Evolutionary conservation across 2,888 invertebrate species (phyloP).

Genomic region (Drosophila cracens): DNA sequence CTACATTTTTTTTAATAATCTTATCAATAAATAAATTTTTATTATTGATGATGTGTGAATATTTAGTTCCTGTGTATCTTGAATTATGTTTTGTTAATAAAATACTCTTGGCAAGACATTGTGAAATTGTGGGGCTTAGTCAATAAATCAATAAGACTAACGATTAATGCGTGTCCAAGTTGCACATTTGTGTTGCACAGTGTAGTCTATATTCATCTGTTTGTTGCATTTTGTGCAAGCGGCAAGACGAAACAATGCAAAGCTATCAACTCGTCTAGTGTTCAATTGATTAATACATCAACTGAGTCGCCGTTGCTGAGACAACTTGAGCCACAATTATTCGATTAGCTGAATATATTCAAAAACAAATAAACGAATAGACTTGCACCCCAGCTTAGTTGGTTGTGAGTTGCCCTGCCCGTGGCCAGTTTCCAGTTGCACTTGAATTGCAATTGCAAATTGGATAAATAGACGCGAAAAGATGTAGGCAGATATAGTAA

Average conservation of each 20-base stretch:
- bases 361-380: background rate
- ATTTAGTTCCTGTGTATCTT: background rate
- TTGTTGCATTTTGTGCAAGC: background rate
- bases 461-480: conserved; percentile 20
- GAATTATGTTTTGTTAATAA: background rate
- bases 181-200: background rate
- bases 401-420: conserved; percentile 14
- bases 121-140: background rate
- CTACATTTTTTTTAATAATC: too few relatives aligned
- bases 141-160: background rate
- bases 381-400: conserved; percentile 21
- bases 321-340: conserved; percentile 63
- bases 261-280: conserved; percentile 3
- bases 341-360: conserved; percentile 58
- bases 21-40: background rate
- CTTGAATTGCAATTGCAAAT: conserved; percentile 47
- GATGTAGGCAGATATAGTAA: background rate
- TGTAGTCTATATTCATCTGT: background rate
- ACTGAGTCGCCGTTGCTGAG: conserved; percentile 8
- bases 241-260: conserved; percentile 10
- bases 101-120: background rate
- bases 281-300: conserved; percentile 22
- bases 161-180: background rate
- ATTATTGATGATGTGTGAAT: background rate
- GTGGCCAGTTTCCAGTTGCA: conserved; percentile 35